Conservation (phyloP, 2,888 invertebrate genomes). For the Arge pagana region DNA sequence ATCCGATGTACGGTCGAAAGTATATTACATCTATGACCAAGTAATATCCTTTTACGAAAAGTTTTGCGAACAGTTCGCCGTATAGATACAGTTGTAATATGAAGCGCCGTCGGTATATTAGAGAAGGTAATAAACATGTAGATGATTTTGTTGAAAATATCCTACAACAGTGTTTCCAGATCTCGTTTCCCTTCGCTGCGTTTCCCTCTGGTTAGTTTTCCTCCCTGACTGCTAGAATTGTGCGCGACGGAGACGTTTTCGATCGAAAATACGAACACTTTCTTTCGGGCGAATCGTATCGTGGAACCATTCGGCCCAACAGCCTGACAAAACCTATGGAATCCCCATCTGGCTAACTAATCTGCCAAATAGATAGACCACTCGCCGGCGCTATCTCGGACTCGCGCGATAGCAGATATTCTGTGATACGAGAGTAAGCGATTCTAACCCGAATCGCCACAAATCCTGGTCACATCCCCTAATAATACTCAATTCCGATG, state of each 20-base stretch:
- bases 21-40: constrained; percentile 48
- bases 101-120: constrained; percentile 16
- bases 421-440: constrained; percentile 51
- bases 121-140: constrained; percentile 6
- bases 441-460: constrained; percentile 53
- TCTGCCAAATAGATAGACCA: constrained; percentile 43
- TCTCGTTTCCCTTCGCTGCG: no score
- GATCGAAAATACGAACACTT: no score
- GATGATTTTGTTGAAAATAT: no score
- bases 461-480: constrained; percentile 55
- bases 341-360: constrained; percentile 50
- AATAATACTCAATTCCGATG: constrained; percentile 58
- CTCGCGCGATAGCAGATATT: constrained; percentile 45
- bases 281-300: no score
- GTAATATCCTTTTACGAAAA: constrained; percentile 47
- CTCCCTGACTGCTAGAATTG: no score
- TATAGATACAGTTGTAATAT: constrained; percentile 44
- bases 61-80: constrained; percentile 43
- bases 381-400: constrained; percentile 19
- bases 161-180: no score
- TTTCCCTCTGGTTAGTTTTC: no score
- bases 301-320: no score
- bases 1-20: constrained; percentile 42
- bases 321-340: constrained; percentile 50
- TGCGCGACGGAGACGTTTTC: no score